A percentile compares a stretch with the other conserved stretches of the same genome.
Conservation (phyloP, 2,797 vertebrate genomes). For the Darevskia mixta region DNA sequence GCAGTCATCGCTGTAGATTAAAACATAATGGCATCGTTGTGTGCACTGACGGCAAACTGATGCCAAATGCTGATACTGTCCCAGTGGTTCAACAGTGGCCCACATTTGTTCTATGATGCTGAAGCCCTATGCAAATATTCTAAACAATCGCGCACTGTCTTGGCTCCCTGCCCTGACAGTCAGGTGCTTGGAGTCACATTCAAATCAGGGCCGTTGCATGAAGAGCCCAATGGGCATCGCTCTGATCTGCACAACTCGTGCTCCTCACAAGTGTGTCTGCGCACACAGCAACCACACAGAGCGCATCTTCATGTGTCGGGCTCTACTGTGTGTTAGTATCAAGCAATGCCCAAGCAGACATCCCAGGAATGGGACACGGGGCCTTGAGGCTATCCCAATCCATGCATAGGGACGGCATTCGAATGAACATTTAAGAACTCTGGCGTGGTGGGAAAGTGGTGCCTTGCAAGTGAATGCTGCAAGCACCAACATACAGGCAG, state of each 20-base stretch:
- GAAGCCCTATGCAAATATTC: background rate
- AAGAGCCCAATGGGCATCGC: background rate
- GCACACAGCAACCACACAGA: background rate
- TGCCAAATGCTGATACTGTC: background rate
- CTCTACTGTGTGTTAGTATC: background rate
- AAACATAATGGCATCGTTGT: background rate
- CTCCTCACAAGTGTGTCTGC: background rate
- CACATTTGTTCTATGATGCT: background rate
- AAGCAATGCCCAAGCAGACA: background rate
- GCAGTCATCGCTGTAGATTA: background rate
- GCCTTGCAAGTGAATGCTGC: too few species aligned
- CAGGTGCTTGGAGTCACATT: background rate
- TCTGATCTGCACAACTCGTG: background rate
- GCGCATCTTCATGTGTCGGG: background rate
- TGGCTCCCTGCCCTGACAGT: background rate
- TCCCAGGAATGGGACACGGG: background rate
- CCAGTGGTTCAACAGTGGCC: background rate
- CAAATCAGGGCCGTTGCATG: background rate
- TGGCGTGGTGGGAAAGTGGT: too few species aligned
- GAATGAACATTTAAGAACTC: background rate
- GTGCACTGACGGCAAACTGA: background rate
- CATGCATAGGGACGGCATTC: background rate
- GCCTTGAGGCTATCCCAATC: background rate
- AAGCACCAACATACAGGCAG: too few species aligned
- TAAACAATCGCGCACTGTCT: background rate